A percentile compares a stretch with the other conserved stretches of the same genome.
Evolutionary conservation across 1,140 invertebrate genomes (phyloP).

Genomic region (Drosophila tsacasi): DNA sequence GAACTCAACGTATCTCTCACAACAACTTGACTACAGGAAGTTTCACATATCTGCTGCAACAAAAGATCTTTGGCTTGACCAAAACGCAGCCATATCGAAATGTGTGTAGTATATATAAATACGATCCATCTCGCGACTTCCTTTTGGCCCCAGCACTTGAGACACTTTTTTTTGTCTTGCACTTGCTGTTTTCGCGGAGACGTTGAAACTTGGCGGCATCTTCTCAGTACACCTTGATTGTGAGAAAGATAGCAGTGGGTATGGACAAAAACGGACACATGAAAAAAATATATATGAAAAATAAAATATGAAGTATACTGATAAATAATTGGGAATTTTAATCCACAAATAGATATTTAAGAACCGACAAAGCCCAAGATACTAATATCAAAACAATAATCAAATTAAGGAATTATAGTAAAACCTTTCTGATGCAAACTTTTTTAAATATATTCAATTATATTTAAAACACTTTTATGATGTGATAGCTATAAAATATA

Average conservation of each 20-base stretch:
- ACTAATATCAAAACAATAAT: no score
- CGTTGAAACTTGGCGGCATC: slow-evolving; percentile 46
- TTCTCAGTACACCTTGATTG: slow-evolving; percentile 75
- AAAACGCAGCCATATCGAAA: slow-evolving; percentile 53
- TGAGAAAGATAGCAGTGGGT: slow-evolving; percentile 72
- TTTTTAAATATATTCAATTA: no score
- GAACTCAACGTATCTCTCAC: slow-evolving; percentile 66
- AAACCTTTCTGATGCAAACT: no score
- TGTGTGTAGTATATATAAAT: slow-evolving; percentile 35
- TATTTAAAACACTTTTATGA: no score
- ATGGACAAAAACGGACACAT: slow-evolving; percentile 26
- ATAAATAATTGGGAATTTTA: no score
- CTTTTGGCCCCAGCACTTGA: slow-evolving; percentile 73
- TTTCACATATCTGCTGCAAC: slow-evolving; percentile 75
- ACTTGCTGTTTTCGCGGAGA: slow-evolving; percentile 58
- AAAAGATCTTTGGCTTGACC: slow-evolving; percentile 64
- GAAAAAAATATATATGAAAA: neutral
- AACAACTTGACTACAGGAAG: slow-evolving; percentile 78
- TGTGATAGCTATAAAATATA: no score
- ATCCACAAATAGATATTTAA: no score
- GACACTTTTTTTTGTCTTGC: slow-evolving; percentile 68
- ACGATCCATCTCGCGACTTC: slow-evolving; percentile 64
- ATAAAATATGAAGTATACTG: neutral
- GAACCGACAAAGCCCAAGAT: no score
- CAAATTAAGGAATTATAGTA: no score